Conservation (phyloP, 2,113 vertebrate species). For the Sphyrna mokarran region DNA sequence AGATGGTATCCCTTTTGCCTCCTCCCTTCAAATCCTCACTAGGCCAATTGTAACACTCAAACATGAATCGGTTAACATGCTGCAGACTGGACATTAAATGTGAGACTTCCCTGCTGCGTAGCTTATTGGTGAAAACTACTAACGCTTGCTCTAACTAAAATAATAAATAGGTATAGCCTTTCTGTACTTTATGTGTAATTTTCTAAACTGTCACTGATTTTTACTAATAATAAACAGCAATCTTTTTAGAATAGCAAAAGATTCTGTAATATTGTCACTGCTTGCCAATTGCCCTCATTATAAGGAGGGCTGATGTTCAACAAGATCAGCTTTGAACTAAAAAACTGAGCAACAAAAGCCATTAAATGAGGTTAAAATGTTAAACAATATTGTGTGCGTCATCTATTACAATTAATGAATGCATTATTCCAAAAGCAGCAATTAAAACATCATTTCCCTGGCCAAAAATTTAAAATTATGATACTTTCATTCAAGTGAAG, state of each 20-base stretch:
- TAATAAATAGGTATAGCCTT: not conserved
- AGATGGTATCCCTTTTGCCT: not conserved
- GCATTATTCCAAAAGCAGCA: not conserved
- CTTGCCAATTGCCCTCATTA: not conserved
- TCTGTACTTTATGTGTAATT: not conserved
- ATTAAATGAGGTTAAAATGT: not conserved
- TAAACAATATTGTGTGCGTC: not conserved
- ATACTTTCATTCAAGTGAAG: not conserved
- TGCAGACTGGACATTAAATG: not conserved
- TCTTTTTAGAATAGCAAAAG: not conserved
- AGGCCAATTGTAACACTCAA: not conserved
- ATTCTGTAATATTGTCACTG: not conserved
- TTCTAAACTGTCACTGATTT: not conserved
- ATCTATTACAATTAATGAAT: not conserved
- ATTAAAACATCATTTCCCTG: not conserved
- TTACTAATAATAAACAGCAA: not conserved
- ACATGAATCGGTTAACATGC: not conserved
- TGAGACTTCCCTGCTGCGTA: not conserved
- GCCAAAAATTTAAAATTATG: not conserved
- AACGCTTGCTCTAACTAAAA: not conserved
- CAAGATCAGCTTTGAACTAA: not conserved
- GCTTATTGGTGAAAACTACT: not conserved
- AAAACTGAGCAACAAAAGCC: not conserved
- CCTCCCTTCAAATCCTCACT: not conserved
- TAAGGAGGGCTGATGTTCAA: not conserved